Percentiles rank a stretch among this genome's conserved stretches.
These are phyloP conservation scores for Alligator sinensis DNA, from an alignment of 2,113 vertebrate species.

Conservation along the genomic window DNA sequence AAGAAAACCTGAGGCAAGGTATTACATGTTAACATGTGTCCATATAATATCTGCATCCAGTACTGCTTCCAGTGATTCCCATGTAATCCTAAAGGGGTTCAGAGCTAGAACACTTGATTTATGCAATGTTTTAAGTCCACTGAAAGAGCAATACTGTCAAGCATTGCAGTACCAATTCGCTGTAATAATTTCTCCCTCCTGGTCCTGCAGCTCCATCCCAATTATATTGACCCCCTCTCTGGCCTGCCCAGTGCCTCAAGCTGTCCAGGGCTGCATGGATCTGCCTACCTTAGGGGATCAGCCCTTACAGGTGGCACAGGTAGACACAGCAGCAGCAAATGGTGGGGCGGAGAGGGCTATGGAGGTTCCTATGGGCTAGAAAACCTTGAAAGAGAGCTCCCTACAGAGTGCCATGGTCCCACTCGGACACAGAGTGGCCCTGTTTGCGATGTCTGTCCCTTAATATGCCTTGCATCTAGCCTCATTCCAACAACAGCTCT, in stretches of 20 bases:
- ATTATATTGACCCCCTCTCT: background rate
- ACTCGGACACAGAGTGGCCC: too few species aligned
- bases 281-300: too few species aligned
- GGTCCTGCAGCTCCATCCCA: background rate
- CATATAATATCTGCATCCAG: fast-evolving
- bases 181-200: fast-evolving
- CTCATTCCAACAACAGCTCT: too few species aligned
- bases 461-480: too few species aligned
- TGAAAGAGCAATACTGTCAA: fast-evolving
- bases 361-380: too few species aligned
- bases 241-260: background rate
- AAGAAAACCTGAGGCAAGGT: background rate
- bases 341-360: too few species aligned
- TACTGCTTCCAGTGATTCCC: background rate
- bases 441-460: too few species aligned
- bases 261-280: too few species aligned
- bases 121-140: fast-evolving
- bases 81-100: background rate
- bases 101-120: background rate
- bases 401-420: too few species aligned
- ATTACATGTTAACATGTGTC: background rate
- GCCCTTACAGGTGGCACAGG: too few species aligned
- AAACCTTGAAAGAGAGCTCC: too few species aligned
- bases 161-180: fast-evolving
- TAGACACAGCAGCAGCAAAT: too few species aligned